These are phyloP conservation scores for Andrena flavipes DNA, from an alignment of 2,888 invertebrate genomes.

Conservation along the genomic window DNA sequence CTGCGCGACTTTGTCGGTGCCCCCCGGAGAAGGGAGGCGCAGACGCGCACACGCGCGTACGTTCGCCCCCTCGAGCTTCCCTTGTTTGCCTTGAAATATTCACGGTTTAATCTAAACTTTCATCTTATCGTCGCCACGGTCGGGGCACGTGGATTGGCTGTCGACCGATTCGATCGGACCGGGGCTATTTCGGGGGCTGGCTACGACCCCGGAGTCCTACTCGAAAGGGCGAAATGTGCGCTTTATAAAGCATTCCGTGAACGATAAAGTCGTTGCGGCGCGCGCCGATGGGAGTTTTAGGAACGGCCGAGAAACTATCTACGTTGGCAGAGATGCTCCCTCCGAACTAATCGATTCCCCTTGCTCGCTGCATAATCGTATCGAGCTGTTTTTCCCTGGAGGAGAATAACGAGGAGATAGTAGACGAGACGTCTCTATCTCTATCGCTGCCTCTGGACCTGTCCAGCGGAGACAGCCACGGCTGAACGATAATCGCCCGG, in stretches of 20 bases:
- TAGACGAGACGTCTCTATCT: background rate
- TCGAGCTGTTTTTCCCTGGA: background rate
- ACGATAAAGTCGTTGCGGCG: background rate
- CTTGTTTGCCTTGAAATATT: slow-evolving; percentile 74
- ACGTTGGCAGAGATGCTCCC: background rate
- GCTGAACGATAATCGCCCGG: slow-evolving; percentile 3
- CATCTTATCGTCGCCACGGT: slow-evolving; percentile 73
- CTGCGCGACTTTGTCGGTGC: background rate
- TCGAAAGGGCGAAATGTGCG: background rate
- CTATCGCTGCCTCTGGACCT: too few relatives aligned
- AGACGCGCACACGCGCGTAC: background rate
- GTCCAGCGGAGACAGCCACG: background rate
- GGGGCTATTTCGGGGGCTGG: background rate
- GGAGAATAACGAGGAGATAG: background rate
- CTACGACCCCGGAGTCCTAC: background rate
- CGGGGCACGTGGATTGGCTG: slow-evolving; percentile 61
- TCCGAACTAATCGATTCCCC: too few relatives aligned
- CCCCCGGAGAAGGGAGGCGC: background rate
- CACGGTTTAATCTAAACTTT: slow-evolving; percentile 79
- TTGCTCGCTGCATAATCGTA: too few relatives aligned
- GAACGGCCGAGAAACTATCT: background rate
- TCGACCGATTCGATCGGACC: slow-evolving; percentile 47
- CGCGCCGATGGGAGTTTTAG: background rate
- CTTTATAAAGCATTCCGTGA: background rate
- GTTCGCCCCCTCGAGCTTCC: slow-evolving; percentile 5